Base-by-base conservation (phyloP, 2,888 invertebrate genomes). In the Acanthosepion esculentum region DNA sequence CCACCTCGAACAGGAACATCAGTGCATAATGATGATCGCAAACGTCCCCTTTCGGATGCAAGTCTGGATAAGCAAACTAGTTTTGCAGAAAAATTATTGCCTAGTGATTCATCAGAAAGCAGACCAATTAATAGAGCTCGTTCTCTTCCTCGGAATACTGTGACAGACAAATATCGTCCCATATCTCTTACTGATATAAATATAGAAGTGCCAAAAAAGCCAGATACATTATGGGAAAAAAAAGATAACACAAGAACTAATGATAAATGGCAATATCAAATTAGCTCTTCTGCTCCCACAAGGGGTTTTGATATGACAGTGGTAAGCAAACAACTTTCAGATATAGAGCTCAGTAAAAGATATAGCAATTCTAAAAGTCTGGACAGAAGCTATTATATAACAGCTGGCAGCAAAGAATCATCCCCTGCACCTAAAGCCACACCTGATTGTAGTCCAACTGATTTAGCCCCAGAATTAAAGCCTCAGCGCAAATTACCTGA, bases 391-490 rank as follows among this genome's bases (percentile, higher is more conserved):
- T 93, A 53, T 53, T 48, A 48, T 92, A 18, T 78, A 78, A 78
- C n/a, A 78, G 92, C 92, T 92, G 93, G 93, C 33, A 93, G 93
- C n/a, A 48, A 53, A 53, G 93, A 93, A 50, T 93, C 53, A 15
- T 93, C 93, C 20, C 93, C 93, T n/a, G 93, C 93, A 26, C 93
- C 93, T 18, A 93, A 93, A 93, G 93, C 93, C n/a, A 93, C 93
- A 3, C 53, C 53, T n/a, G 93, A 93, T 26, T 48, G 53, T 53
- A 93, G 93, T 48, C 93, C 93, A 29, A 93, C 93, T 50, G 93
- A 93, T 93, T 93, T 93, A 50, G 53, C 93, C 1, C 94, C 94
- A 33, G 55, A 55, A 48, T 64, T 64, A 55, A 94, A 64, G 48
- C 59, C 59, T 4, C 55, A 55, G 1, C n/a, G 59, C 29, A 94